These are phyloP conservation scores for Lophius americanus DNA, from an alignment of 2,797 vertebrate genomes.

Conservation along the genomic window DNA sequence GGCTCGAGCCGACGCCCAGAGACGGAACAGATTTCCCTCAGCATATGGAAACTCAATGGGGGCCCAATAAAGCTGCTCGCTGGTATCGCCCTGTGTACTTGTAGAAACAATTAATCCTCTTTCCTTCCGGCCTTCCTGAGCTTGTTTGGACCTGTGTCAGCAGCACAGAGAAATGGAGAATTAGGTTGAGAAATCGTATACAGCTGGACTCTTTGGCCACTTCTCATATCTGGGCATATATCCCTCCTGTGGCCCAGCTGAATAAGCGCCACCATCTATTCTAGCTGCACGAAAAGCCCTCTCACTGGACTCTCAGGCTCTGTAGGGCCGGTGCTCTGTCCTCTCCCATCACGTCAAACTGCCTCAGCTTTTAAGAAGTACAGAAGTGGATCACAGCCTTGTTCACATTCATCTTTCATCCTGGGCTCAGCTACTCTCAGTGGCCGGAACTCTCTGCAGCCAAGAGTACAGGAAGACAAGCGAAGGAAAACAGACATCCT, in stretches of 20 bases:
- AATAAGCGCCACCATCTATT: conserved; percentile 25
- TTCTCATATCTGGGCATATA: conserved; percentile 32
- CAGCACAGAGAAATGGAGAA: conserved; percentile 12
- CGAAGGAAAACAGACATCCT: neutral
- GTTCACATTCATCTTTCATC: conserved; percentile 35
- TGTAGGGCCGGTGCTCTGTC: conserved; percentile 43
- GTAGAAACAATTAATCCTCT: conserved; percentile 77
- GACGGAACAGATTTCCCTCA: conserved; percentile 71
- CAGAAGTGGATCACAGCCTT: conserved; percentile 39
- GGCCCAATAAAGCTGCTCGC: conserved; percentile 57
- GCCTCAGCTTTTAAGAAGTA: conserved; percentile 50
- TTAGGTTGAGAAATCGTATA: conserved; percentile 16
- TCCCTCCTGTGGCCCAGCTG: conserved; percentile 42
- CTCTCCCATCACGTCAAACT: conserved; percentile 48
- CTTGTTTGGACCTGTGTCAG: conserved; percentile 50
- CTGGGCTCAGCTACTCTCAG: conserved; percentile 19
- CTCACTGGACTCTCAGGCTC: conserved; percentile 44
- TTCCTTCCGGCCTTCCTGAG: conserved; percentile 43
- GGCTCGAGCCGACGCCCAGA: conserved; percentile 40
- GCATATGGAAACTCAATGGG: conserved; percentile 76
- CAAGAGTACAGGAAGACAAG: neutral
- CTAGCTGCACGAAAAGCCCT: conserved; percentile 28
- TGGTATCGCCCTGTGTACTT: conserved; percentile 68
- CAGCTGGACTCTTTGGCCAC: conserved; percentile 31
- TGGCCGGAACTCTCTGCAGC: conserved; percentile 12